Evolutionary conservation across 2,113 vertebrate genomes (phyloP).

Genomic region (Anser cygnoides): DNA sequence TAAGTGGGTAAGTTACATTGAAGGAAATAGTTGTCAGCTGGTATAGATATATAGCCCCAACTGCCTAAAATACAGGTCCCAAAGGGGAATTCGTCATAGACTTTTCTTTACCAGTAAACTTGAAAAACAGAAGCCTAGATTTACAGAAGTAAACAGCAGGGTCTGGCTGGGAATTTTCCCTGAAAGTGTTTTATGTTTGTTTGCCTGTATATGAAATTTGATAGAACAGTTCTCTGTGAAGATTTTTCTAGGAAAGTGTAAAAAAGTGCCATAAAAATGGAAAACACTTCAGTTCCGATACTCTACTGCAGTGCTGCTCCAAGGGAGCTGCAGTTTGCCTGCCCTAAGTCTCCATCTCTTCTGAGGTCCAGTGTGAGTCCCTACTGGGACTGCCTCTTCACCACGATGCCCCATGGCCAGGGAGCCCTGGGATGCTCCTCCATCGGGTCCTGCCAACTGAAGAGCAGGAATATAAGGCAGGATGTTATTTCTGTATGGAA

Average conservation of each 20-base stretch:
- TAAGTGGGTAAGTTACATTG: not conserved
- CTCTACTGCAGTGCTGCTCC: not conserved
- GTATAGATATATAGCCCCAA: not conserved
- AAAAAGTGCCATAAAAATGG: not conserved
- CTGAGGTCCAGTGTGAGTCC: not conserved
- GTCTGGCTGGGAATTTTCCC: not conserved
- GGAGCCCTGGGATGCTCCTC: not conserved
- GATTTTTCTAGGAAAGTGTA: not conserved
- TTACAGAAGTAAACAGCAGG: not conserved
- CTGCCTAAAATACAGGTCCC: not conserved
- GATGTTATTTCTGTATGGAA: not conserved
- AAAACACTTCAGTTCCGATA: not conserved
- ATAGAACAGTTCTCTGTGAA: not conserved
- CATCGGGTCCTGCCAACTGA: not conserved
- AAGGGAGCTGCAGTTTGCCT: not conserved
- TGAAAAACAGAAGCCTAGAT: not conserved
- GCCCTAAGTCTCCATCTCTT: fast-evolving
- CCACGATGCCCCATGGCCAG: not conserved
- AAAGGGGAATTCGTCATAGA: not conserved
- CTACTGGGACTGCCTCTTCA: not conserved
- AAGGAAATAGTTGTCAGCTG: constrained; percentile 32
- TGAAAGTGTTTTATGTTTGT: not conserved
- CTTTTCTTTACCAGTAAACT: not conserved
- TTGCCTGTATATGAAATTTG: not conserved
- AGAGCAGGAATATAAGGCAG: not conserved